Conservation (phyloP, 2,888 invertebrate species). For the Dorcus hopei region DNA sequence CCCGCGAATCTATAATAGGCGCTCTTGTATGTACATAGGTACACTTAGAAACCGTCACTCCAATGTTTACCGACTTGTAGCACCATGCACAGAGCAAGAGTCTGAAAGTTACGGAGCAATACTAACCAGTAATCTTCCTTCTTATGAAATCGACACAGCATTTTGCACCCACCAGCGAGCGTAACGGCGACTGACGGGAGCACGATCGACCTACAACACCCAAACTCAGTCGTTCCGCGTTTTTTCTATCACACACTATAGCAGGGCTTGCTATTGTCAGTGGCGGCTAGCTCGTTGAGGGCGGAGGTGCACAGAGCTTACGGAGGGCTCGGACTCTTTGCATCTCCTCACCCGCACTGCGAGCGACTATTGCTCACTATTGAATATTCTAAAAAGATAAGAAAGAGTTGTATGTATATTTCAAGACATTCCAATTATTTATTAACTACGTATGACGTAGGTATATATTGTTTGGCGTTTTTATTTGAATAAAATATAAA, state of each 20-base stretch:
- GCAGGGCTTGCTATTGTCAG: constrained; percentile 44
- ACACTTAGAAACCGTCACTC: constrained; percentile 38
- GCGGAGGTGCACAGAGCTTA: constrained; percentile 33
- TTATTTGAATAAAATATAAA: constrained; percentile 43
- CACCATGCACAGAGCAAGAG: constrained; percentile 47
- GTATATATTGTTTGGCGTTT: constrained; percentile 52
- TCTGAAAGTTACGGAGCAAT: constrained; percentile 45
- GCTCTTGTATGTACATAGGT: constrained; percentile 36
- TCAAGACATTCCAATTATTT: constrained; percentile 42
- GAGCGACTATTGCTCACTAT: constrained; percentile 52
- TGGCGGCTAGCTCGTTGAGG: constrained; percentile 46
- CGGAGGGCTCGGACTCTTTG: constrained; percentile 34
- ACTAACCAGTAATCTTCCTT: constrained; percentile 39
- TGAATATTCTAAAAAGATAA: constrained; percentile 51
- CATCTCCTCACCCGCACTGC: constrained; percentile 40
- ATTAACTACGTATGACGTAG: constrained; percentile 48
- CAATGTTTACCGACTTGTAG: constrained; percentile 43
- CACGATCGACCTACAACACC: constrained; percentile 19
- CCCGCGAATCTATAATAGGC: constrained; percentile 8
- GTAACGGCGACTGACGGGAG: constrained; percentile 33
- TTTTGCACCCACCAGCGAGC: constrained; percentile 29
- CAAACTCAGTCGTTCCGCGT: constrained; percentile 20
- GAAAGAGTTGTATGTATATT: constrained; percentile 50
- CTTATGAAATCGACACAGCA: constrained; percentile 37
- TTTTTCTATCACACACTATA: constrained; percentile 28